Percentiles rank a stretch among this genome's conserved stretches.
Conservation (phyloP, 2,888 invertebrate genomes). For the Oscheius sp. region DNA sequence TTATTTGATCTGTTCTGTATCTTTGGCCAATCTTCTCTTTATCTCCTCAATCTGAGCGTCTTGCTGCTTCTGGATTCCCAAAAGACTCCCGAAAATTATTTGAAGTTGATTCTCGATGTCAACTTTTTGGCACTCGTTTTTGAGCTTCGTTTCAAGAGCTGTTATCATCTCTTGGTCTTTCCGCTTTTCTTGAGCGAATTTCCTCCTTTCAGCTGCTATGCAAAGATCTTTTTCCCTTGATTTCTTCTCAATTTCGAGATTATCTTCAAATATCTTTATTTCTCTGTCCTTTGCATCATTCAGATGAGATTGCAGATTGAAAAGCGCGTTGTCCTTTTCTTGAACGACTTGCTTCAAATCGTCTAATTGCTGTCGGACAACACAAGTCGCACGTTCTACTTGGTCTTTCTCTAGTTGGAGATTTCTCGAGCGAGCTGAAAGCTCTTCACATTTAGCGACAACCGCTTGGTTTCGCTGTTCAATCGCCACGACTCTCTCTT, state of each 20-base stretch:
- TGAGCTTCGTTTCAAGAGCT: background rate
- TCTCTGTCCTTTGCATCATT: background rate
- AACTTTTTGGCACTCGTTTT: background rate
- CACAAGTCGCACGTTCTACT: background rate
- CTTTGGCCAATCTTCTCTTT: background rate
- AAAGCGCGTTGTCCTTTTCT: background rate
- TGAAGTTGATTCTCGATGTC: background rate
- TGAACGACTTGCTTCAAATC: background rate
- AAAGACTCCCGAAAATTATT: background rate
- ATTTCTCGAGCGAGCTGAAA: background rate
- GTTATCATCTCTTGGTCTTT: background rate
- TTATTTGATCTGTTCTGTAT: no score
- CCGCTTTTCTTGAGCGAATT: background rate
- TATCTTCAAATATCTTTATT: background rate
- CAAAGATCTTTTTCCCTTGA: background rate
- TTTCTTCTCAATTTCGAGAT: background rate
- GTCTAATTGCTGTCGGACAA: background rate
- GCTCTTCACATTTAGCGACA: conserved; percentile 18
- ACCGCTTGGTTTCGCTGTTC: conserved; percentile 5
- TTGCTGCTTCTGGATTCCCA: conserved; percentile 12
- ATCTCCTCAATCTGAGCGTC: background rate
- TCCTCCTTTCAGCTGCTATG: background rate
- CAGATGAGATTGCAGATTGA: background rate
- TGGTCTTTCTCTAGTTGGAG: conserved; percentile 2
- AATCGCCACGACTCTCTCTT: background rate